Percentiles rank a stretch among this genome's conserved stretches.
Evolutionary conservation across 2,797 vertebrate genomes (phyloP).

Genomic region (Phataginus tricuspis): DNA sequence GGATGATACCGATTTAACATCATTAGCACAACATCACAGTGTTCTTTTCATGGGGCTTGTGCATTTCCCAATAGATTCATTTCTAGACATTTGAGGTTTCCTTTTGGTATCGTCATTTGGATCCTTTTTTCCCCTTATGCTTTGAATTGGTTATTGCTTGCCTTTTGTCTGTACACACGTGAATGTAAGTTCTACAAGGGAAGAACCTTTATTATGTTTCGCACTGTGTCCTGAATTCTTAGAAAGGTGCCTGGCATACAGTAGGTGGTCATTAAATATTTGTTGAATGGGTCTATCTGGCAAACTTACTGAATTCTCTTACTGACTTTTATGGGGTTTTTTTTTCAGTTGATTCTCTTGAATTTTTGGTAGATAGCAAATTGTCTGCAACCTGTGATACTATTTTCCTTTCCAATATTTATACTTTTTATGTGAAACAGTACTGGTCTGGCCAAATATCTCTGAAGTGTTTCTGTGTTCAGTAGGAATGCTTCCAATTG

Average conservation of each 20-base stretch:
- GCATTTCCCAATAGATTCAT: not conserved
- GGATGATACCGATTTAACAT: not conserved
- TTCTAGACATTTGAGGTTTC: not conserved
- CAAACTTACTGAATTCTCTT: not conserved
- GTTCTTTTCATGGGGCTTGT: not conserved
- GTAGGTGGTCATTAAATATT: not conserved
- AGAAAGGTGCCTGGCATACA: not conserved
- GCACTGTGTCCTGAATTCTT: not conserved
- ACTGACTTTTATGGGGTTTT: not conserved
- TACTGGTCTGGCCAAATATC: not conserved
- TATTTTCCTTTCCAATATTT: not conserved
- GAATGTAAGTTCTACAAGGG: not conserved
- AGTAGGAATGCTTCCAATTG: not conserved
- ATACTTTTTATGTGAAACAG: not conserved
- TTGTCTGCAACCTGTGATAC: not conserved
- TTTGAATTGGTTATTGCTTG: not conserved
- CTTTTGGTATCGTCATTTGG: not conserved
- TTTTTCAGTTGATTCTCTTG: not conserved
- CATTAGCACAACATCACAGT: not conserved
- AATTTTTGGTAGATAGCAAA: not conserved
- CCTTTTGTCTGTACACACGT: not conserved
- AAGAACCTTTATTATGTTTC: not conserved
- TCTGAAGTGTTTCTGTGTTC: too few species aligned
- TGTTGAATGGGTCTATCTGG: not conserved
- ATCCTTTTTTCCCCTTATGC: not conserved